These are phyloP conservation scores for Ailuropoda melanoleuca DNA, from an alignment of 2,113 vertebrate genomes.

Conservation along the genomic window DNA sequence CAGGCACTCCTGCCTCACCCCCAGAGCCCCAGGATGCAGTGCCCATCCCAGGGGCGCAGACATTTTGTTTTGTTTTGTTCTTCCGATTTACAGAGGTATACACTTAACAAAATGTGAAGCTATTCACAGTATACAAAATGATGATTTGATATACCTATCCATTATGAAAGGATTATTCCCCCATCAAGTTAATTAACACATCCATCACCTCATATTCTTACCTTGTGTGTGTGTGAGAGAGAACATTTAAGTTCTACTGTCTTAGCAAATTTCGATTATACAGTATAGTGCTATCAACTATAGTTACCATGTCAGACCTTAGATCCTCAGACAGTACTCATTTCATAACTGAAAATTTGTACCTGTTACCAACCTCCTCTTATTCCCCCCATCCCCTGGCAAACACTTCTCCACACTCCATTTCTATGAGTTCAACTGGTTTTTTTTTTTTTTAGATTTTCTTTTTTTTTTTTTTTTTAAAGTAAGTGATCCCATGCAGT, in stretches of 20 bases:
- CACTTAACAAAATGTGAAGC: background rate
- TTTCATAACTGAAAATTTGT: background rate
- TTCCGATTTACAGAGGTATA: background rate
- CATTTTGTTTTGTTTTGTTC: background rate
- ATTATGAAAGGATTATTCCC: background rate
- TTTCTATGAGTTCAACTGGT: background rate
- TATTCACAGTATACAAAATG: background rate
- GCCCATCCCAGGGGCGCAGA: background rate
- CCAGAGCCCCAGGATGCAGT: background rate
- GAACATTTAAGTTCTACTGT: background rate
- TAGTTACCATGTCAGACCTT: background rate
- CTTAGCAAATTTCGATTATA: background rate
- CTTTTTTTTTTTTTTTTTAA: background rate
- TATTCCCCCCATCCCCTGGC: background rate
- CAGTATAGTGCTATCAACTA: background rate
- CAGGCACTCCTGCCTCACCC: background rate
- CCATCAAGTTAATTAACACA: background rate
- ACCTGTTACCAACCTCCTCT: background rate
- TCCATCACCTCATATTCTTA: background rate
- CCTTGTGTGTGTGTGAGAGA: background rate
- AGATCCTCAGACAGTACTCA: background rate
- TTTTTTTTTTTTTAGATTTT: background rate
- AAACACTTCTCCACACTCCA: background rate
- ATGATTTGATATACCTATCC: background rate
- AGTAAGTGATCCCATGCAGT: background rate